These are phyloP conservation scores for Asobara japonica DNA, from an alignment of 1,140 invertebrate species.

Conservation along the genomic window DNA sequence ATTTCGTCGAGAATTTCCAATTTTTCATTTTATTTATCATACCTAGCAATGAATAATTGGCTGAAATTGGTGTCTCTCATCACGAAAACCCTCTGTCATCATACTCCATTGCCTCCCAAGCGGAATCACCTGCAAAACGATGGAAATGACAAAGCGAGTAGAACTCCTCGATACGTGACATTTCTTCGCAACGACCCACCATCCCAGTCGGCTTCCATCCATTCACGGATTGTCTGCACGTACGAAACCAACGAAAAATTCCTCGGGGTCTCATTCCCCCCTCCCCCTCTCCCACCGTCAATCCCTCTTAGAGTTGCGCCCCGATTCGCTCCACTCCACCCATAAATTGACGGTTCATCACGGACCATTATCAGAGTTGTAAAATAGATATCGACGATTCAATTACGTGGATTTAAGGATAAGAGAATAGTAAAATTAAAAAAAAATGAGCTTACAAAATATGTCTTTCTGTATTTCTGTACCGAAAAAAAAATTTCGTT, in stretches of 20 bases:
- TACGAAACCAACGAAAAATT: slow-evolving; percentile 11
- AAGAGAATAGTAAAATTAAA: too few species aligned
- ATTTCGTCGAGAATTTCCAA: too few species aligned
- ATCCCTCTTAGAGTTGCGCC: too few species aligned
- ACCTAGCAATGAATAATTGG: neutral
- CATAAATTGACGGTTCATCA: neutral
- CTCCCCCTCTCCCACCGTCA: neutral
- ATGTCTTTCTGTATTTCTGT: too few species aligned
- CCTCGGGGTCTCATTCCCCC: neutral
- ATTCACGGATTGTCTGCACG: slow-evolving; percentile 32
- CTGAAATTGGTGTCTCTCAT: neutral
- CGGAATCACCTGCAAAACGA: neutral
- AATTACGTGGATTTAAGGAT: neutral
- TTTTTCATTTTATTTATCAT: too few species aligned
- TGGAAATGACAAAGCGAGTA: neutral
- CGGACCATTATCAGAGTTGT: neutral
- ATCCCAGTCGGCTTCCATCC: slow-evolving; percentile 11
- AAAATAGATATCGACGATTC: neutral
- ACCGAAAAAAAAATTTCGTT: too few species aligned
- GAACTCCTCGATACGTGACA: slow-evolving; percentile 3
- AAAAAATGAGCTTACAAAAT: too few species aligned
- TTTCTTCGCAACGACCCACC: slow-evolving; percentile 1
- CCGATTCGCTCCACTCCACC: neutral
- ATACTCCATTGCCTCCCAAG: neutral
- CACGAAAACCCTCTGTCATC: neutral